Evolutionary conservation across 2,113 vertebrate genomes (phyloP).

Genomic region (Ascaphus truei): DNA sequence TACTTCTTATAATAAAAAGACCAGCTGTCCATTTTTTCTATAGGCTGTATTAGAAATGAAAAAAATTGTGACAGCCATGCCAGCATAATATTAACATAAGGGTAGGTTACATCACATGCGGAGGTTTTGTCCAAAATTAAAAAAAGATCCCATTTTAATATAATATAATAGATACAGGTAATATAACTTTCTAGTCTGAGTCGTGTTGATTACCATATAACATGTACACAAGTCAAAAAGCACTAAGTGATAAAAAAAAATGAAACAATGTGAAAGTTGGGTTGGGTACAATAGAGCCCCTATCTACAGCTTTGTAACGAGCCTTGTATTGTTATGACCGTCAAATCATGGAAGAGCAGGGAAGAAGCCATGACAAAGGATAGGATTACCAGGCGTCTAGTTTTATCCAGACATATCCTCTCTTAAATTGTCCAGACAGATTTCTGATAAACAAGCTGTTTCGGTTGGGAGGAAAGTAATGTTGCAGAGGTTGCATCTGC

Average conservation of each 20-base stretch:
- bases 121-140: neutral
- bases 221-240: neutral
- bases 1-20: conserved; percentile 41
- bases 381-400: neutral
- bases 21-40: conserved; percentile 15
- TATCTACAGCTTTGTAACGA: neutral
- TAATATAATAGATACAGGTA: neutral
- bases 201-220: neutral
- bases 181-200: neutral
- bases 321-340: conserved; percentile 15
- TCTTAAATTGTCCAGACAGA: neutral
- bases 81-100: neutral
- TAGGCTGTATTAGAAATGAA: neutral
- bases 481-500: neutral
- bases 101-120: neutral
- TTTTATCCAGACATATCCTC: neutral
- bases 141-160: neutral
- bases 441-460: neutral
- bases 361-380: neutral
- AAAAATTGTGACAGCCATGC: neutral
- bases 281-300: neutral
- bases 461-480: neutral
- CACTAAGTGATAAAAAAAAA: conserved; percentile 10
- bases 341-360: neutral
- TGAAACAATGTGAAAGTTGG: neutral